These are phyloP conservation scores for Platypus cylindrus DNA, from an alignment of 2,888 invertebrate genomes.

Conservation along the genomic window DNA sequence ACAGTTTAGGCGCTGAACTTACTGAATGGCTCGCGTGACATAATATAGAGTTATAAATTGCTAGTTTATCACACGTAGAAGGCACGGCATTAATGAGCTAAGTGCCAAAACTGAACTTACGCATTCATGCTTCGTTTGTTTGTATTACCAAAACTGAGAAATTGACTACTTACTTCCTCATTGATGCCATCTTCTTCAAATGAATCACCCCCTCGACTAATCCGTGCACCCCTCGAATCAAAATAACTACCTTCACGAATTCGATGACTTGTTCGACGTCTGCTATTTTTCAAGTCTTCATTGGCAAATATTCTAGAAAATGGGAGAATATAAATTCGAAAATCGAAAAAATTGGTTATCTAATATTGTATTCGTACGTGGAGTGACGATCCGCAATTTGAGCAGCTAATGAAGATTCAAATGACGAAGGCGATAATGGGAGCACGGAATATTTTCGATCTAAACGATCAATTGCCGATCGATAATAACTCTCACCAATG, in stretches of 20 bases:
- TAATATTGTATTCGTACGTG: conserved; percentile 9
- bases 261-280: conserved; percentile 38
- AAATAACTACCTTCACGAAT: conserved; percentile 46
- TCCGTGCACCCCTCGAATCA: conserved; percentile 49
- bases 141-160: too few species aligned
- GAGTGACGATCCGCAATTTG: conserved; percentile 34
- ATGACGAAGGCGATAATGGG: conserved; percentile 31
- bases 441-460: conserved; percentile 55
- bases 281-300: conserved; percentile 38
- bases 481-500: conserved; percentile 74
- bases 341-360: not conserved
- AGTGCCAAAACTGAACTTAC: too few species aligned
- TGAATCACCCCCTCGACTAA: conserved; percentile 26
- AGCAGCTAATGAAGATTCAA: conserved; percentile 18
- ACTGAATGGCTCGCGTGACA: too few species aligned
- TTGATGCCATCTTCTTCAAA: conserved; percentile 36
- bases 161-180: conserved; percentile 34
- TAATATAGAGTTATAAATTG: too few species aligned
- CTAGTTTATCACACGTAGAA: too few species aligned
- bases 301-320: conserved; percentile 36
- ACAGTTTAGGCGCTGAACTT: too few species aligned
- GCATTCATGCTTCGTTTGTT: too few species aligned
- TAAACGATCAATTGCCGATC: conserved; percentile 59
- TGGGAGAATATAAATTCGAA: not conserved
- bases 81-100: too few species aligned